These are phyloP conservation scores for Disparrhopalites patrizii DNA, from an alignment of 2,888 invertebrate genomes.

Conservation along the genomic window DNA sequence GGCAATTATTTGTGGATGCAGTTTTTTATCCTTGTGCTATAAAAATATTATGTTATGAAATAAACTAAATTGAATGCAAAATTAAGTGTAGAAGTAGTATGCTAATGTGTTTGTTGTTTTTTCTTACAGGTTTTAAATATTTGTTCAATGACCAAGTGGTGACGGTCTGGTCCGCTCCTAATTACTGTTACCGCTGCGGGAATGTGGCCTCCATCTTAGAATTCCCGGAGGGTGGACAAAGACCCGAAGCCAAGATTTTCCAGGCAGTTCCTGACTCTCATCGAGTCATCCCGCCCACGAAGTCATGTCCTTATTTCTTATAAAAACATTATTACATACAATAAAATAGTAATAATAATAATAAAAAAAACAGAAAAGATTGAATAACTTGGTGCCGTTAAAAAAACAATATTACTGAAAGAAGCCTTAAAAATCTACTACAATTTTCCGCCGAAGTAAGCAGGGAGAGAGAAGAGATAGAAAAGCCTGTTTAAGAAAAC, in stretches of 20 bases:
- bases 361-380: neutral
- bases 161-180: slow-evolving; percentile 99
- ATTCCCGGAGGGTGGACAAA: slow-evolving; percentile 72
- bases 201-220: slow-evolving; percentile 96
- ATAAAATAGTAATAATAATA: slow-evolving; percentile 6
- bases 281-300: slow-evolving; percentile 85
- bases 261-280: slow-evolving; percentile 93
- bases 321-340: slow-evolving; percentile 54
- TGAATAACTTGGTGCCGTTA: too few species aligned
- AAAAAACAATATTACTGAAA: too few species aligned
- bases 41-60: too few species aligned
- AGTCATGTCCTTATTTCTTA: slow-evolving; percentile 95
- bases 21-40: too few species aligned
- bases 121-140: slow-evolving; percentile 80
- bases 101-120: neutral
- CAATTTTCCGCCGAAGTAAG: neutral
- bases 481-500: neutral
- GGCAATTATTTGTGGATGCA: too few species aligned
- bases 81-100: too few species aligned
- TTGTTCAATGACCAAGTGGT: slow-evolving; percentile 97
- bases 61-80: too few species aligned
- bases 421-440: neutral
- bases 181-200: slow-evolving; percentile 99
- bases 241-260: slow-evolving; percentile 69
- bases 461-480: neutral